These are phyloP conservation scores for Acanthococcus lagerstroemiae DNA, from an alignment of 2,888 invertebrate species.

Conservation along the genomic window DNA sequence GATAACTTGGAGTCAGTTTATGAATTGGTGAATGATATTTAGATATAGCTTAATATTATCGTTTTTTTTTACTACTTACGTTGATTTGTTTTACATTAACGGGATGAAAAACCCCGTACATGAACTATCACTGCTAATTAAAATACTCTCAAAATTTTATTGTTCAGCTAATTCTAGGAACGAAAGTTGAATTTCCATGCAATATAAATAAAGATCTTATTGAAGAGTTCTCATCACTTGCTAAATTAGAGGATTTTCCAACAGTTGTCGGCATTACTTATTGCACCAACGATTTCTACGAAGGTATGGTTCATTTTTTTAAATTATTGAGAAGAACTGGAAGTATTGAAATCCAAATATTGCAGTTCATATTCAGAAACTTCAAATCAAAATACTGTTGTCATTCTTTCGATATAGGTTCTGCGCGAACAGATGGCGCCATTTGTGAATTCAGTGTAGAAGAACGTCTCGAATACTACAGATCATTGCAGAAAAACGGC, in stretches of 20 bases:
- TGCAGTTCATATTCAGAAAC: not conserved
- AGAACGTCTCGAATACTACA: conserved; percentile 81
- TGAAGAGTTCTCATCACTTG: conserved; percentile 66
- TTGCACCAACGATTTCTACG: conserved; percentile 96
- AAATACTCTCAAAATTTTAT: too few species aligned
- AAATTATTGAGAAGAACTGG: too few species aligned
- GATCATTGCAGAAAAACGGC: conserved; percentile 60
- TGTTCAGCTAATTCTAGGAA: conserved; percentile 83
- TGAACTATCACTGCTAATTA: too few species aligned
- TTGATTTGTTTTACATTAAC: too few species aligned
- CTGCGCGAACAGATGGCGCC: conserved; percentile 89
- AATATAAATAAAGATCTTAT: conserved; percentile 70
- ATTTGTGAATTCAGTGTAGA: conserved; percentile 85
- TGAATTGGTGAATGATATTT: conserved; percentile 70
- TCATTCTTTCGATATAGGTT: conserved; percentile 61
- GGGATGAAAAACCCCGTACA: too few species aligned
- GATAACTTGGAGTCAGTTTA: conserved; percentile 69
- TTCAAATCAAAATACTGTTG: too few species aligned
- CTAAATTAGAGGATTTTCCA: conserved; percentile 70
- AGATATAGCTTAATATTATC: not conserved
- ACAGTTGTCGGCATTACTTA: conserved; percentile 85
- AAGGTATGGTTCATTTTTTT: conserved; percentile 62
- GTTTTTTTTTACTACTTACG: not conserved
- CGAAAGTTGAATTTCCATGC: conserved; percentile 68
- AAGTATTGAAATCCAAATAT: not conserved